Percentiles rank a stretch among this genome's conserved stretches.
These are phyloP conservation scores for Pempheris klunzingeri DNA, from an alignment of 2,797 vertebrate genomes.

Conservation along the genomic window DNA sequence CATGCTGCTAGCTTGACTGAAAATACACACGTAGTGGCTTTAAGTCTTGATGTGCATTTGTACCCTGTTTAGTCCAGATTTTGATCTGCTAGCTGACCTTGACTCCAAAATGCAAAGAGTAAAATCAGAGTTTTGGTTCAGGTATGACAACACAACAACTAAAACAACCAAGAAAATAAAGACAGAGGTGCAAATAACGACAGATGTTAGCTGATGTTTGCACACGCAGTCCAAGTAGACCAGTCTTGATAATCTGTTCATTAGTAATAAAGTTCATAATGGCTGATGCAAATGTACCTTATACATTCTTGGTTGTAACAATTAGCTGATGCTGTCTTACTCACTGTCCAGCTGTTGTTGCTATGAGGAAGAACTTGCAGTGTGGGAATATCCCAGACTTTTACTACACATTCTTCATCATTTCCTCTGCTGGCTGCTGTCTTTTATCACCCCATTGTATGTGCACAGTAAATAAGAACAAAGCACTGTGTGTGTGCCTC, in stretches of 20 bases:
- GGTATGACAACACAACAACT: too few species aligned
- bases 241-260: not conserved
- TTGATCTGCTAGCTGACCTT: not conserved
- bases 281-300: not conserved
- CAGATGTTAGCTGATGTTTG: not conserved
- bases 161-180: not conserved
- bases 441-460: slow-evolving; percentile 47
- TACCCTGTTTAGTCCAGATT: not conserved
- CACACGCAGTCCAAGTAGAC: not conserved
- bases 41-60: not conserved
- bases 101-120: not conserved
- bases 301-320: not conserved
- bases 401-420: slow-evolving; percentile 26
- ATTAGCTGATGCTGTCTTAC: not conserved
- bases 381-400: slow-evolving; percentile 50
- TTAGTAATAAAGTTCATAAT: too few species aligned
- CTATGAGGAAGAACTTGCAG: slow-evolving; percentile 22
- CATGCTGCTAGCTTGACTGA: not conserved
- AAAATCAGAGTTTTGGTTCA: not conserved
- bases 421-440: slow-evolving; percentile 35
- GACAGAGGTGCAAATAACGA: not conserved
- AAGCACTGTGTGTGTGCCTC: slow-evolving; percentile 19
- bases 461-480: slow-evolving; percentile 43
- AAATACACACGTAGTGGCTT: not conserved
- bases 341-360: slow-evolving; percentile 20